These are phyloP conservation scores for Pyralis farinalis DNA, from an alignment of 2,888 invertebrate species.

Conservation along the genomic window DNA sequence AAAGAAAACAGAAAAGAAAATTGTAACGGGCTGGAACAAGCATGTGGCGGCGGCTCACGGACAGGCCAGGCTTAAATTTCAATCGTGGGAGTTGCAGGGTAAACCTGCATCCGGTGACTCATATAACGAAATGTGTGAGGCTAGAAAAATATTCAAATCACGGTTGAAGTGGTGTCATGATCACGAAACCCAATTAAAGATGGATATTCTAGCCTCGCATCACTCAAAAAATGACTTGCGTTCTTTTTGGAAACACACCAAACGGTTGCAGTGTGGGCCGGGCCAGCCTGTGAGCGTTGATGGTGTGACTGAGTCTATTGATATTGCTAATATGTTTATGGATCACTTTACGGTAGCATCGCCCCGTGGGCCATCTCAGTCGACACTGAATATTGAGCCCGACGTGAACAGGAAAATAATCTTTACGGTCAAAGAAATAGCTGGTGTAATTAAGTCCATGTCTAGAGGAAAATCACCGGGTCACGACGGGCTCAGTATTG, in stretches of 20 bases:
- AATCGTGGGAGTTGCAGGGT: conserved; percentile 10
- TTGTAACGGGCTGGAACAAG: conserved; percentile 16
- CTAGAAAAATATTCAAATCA: conserved; percentile 16
- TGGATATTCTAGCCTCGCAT: conserved; percentile 12
- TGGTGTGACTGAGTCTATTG: conserved; percentile 9
- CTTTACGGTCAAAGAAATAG: background rate
- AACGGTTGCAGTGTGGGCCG: conserved; percentile 9
- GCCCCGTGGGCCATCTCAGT: background rate
- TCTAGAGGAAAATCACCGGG: conserved; percentile 20
- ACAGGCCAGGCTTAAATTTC: conserved; percentile 14
- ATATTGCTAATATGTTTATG: conserved; percentile 18
- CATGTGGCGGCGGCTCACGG: conserved; percentile 15
- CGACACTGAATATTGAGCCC: too few relatives aligned
- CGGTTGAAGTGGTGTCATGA: conserved; percentile 18
- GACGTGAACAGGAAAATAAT: background rate
- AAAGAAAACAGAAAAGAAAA: background rate
- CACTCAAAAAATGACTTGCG: conserved; percentile 3
- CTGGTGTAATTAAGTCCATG: conserved; percentile 2
- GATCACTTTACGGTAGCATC: conserved; percentile 12
- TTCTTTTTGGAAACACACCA: conserved; percentile 13
- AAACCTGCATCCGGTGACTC: conserved; percentile 10
- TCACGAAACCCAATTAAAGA: conserved; percentile 12
- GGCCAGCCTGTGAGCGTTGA: conserved; percentile 15
- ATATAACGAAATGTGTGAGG: conserved; percentile 14
- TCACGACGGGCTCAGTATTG: conserved; percentile 19